A percentile compares a stretch with the other conserved stretches of the same genome.
These are phyloP conservation scores for Passer domesticus DNA, from an alignment of 2,113 vertebrate species.

Conservation along the genomic window DNA sequence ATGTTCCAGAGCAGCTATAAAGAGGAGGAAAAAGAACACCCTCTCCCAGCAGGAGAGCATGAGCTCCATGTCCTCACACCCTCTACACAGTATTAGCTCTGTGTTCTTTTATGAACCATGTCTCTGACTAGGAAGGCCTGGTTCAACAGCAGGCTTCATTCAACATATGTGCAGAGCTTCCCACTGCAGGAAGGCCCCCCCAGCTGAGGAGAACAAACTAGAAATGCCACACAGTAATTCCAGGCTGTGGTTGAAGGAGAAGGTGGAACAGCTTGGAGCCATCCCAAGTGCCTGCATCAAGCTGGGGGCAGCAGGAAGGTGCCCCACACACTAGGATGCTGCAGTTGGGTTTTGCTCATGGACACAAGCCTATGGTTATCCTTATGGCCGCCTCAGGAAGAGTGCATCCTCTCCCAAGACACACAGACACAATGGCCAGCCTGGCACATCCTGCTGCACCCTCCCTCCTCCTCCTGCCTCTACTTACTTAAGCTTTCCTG, in stretches of 20 bases:
- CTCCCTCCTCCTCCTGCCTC: not conserved
- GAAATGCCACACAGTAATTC: not conserved
- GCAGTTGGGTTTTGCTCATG: not conserved
- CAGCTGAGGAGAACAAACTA: not conserved
- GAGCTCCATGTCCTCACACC: not conserved
- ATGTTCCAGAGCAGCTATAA: not conserved
- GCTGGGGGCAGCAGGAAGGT: not conserved
- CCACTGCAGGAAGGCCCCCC: not conserved
- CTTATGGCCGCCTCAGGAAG: rapidly evolving
- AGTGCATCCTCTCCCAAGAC: not conserved
- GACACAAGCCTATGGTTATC: not conserved
- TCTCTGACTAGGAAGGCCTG: not conserved
- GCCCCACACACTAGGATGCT: not conserved
- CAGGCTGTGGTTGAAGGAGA: not conserved
- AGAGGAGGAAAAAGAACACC: not conserved
- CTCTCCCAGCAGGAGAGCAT: not conserved
- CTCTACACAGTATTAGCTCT: not conserved
- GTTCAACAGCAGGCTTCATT: not conserved
- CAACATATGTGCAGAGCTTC: not conserved
- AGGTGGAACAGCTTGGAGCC: not conserved
- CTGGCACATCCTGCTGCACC: not conserved
- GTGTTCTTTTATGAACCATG: not conserved
- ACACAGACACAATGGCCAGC: rapidly evolving
- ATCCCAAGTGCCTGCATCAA: rapidly evolving
- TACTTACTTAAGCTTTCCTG: not conserved